Evolutionary conservation across 2,797 vertebrate species (phyloP).

Genomic region (Centroberyx gerrardi): DNA sequence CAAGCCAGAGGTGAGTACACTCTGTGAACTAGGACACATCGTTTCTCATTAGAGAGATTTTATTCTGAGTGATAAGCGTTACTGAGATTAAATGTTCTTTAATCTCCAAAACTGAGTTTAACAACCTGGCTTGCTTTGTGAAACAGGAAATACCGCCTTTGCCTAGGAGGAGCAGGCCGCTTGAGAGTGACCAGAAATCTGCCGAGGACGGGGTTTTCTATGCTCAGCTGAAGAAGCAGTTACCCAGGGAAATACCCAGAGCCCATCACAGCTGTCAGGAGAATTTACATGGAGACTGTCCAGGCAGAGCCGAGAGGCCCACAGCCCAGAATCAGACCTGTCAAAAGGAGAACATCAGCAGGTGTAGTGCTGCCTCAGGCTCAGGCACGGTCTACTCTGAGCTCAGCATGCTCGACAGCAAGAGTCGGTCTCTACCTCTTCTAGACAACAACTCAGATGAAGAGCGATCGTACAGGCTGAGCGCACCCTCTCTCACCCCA

Average conservation of each 20-base stretch:
- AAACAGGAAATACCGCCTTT: slow-evolving; percentile 79
- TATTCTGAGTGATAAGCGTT: not conserved
- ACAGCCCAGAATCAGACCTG: slow-evolving; percentile 13
- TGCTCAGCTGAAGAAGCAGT: slow-evolving; percentile 78
- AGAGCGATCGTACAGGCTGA: slow-evolving; percentile 55
- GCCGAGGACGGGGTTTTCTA: slow-evolving; percentile 70
- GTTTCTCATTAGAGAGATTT: not conserved
- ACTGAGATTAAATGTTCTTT: not conserved
- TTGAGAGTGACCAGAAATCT: slow-evolving; percentile 39
- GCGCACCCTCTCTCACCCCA: slow-evolving; percentile 48
- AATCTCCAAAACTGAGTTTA: slow-evolving; percentile 14
- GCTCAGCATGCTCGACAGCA: slow-evolving; percentile 70
- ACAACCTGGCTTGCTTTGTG: slow-evolving; percentile 35
- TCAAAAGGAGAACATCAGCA: slow-evolving; percentile 23
- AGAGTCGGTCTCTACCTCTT: slow-evolving; percentile 75
- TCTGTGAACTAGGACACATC: not conserved
- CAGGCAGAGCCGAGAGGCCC: slow-evolving; percentile 17
- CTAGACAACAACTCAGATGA: slow-evolving; percentile 59
- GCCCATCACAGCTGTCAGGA: slow-evolving; percentile 33
- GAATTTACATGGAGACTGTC: slow-evolving; percentile 8
- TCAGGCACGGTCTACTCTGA: slow-evolving; percentile 77
- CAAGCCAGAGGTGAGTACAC: slow-evolving; percentile 50
- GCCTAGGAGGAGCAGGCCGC: slow-evolving; percentile 69
- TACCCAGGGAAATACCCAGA: slow-evolving; percentile 25
- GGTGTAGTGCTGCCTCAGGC: slow-evolving; percentile 28